phyloP scores from a whole-genome alignment of 1,140 invertebrate species.

The Pomacea maculata region DNA sequence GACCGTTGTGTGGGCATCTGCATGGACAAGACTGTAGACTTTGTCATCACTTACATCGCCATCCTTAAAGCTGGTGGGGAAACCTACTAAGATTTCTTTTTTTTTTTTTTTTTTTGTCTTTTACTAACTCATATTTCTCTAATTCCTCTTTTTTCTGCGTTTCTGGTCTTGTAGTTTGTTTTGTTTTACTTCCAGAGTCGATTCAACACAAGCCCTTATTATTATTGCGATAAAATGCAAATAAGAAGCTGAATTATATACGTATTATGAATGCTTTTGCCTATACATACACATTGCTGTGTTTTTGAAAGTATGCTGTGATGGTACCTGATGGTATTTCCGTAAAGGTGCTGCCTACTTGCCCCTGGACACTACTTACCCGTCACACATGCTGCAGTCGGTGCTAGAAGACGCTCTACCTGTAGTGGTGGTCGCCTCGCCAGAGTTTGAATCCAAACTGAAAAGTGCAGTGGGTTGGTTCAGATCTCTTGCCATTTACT shows the following conservation, averaged over 20 bases:
- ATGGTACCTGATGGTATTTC: background rate
- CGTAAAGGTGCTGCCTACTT: slow-evolving; percentile 66
- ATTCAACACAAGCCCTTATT: too few relatives aligned
- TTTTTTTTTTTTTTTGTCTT: background rate
- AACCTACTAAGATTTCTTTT: background rate
- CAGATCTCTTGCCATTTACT: too few relatives aligned
- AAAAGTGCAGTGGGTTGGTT: slow-evolving; percentile 11
- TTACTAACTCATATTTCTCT: background rate
- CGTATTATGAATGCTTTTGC: background rate
- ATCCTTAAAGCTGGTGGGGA: slow-evolving; percentile 66
- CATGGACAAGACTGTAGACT: slow-evolving; percentile 65
- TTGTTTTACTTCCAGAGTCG: too few relatives aligned
- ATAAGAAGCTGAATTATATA: background rate
- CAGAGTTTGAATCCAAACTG: slow-evolving; percentile 39
- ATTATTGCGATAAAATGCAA: background rate
- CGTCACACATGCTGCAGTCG: slow-evolving; percentile 57
- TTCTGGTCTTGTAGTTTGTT: too few relatives aligned
- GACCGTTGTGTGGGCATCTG: slow-evolving; percentile 65
- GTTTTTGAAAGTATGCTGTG: too few relatives aligned
- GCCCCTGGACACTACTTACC: slow-evolving; percentile 68
- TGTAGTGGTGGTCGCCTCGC: slow-evolving; percentile 52
- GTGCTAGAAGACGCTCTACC: slow-evolving; percentile 65
- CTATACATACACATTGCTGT: background rate
- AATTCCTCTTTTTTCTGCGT: background rate
- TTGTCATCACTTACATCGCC: slow-evolving; percentile 66